These are phyloP conservation scores for Phenacoccus solenopsis DNA, from an alignment of 1,140 invertebrate genomes.

Conservation along the genomic window DNA sequence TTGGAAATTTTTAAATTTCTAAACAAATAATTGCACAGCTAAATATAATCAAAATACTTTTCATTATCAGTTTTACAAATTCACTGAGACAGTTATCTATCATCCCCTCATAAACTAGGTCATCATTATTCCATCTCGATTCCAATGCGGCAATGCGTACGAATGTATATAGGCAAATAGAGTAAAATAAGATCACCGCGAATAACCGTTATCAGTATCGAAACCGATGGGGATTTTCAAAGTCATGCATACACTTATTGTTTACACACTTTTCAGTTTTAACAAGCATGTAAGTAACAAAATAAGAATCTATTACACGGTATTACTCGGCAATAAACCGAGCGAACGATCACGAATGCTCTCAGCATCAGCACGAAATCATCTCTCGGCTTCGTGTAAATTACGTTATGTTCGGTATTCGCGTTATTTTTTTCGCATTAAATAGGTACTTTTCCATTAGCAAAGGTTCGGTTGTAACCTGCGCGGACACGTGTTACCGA, in stretches of 20 bases:
- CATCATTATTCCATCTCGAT: not conserved
- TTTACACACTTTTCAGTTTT: conserved; percentile 13
- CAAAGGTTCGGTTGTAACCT: not conserved
- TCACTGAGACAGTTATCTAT: too few species aligned
- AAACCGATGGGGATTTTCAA: not conserved
- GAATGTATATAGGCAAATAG: not conserved
- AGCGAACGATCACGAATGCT: not conserved
- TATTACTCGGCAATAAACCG: conserved; percentile 6
- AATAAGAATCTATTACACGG: conserved; percentile 6
- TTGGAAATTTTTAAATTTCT: too few species aligned
- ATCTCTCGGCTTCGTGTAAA: not conserved
- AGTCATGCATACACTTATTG: conserved; percentile 5
- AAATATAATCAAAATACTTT: too few species aligned
- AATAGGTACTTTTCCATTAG: too few species aligned
- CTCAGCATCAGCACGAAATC: not conserved
- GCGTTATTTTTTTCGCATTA: too few species aligned
- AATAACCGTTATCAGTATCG: not conserved
- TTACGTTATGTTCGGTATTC: not conserved
- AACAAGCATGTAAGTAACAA: conserved; percentile 12
- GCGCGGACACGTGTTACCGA: too few species aligned
- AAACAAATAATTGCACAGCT: too few species aligned
- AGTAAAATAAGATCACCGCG: not conserved
- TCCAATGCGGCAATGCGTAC: not conserved
- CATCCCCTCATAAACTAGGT: not conserved
- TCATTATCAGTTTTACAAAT: too few species aligned